Evolutionary conservation across 2,888 invertebrate genomes (phyloP).

Genomic region (Leucoptera coffeella): DNA sequence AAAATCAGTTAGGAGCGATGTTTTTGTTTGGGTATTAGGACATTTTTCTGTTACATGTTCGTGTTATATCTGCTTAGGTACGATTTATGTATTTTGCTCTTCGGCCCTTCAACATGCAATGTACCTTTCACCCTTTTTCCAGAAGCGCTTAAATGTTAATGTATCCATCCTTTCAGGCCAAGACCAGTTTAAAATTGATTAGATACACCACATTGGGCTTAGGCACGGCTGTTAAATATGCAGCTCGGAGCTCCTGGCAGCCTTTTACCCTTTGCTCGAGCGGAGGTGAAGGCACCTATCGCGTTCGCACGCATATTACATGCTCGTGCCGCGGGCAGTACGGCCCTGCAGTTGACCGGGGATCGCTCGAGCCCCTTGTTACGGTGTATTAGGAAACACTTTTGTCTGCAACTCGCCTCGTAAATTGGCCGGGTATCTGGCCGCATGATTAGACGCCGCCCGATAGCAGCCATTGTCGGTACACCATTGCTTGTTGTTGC

Average conservation of each 20-base stretch:
- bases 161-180: too few relatives aligned
- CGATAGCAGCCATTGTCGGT: slow-evolving; percentile 48
- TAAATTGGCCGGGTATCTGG: too few relatives aligned
- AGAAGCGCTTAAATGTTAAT: too few relatives aligned
- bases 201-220: slow-evolving; percentile 8
- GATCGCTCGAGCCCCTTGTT: neutral
- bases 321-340: slow-evolving; percentile 21
- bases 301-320: slow-evolving; percentile 50
- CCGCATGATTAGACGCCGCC: slow-evolving; percentile 47
- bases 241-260: slow-evolving; percentile 5
- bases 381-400: too few relatives aligned
- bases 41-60: too few relatives aligned
- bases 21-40: too few relatives aligned
- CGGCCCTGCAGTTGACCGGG: slow-evolving; percentile 9
- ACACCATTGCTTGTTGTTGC: slow-evolving; percentile 45
- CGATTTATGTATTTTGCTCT: too few relatives aligned
- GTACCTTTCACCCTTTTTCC: too few relatives aligned
- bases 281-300: slow-evolving; percentile 18
- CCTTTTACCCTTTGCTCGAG: slow-evolving; percentile 4
- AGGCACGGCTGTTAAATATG: slow-evolving; percentile 18
- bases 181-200: slow-evolving; percentile 2
- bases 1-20: too few relatives aligned
- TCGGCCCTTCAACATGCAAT: too few relatives aligned
- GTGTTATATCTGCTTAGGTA: too few relatives aligned
- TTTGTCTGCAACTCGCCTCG: too few relatives aligned